Conservation (phyloP, 2,888 invertebrate genomes). For the Sepioteuthis lessoniana region DNA sequence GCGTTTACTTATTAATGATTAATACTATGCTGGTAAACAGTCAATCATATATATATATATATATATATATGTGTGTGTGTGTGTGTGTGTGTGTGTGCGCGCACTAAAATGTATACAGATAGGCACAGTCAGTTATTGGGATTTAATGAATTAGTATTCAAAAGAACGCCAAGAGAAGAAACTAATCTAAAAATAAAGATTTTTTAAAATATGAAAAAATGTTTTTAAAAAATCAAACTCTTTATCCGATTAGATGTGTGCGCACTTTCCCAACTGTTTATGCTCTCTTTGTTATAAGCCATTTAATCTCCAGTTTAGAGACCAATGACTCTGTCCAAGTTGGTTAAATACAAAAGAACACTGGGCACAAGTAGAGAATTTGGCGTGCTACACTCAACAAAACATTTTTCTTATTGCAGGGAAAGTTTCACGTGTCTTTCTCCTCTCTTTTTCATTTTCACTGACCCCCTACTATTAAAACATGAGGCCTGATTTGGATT, state of each 20-base stretch:
- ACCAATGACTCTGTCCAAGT: neutral
- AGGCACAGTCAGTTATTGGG: neutral
- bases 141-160: no score
- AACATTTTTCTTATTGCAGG: neutral
- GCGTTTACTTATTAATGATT: no score
- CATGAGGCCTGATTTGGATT: no score
- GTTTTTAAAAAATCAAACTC: neutral
- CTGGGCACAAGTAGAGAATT: neutral
- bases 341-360: neutral
- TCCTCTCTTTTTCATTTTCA: neutral
- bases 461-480: no score
- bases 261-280: neutral
- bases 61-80: neutral
- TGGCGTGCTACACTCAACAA: neutral
- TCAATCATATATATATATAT: neutral
- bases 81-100: neutral
- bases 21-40: no score
- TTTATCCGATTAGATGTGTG: neutral
- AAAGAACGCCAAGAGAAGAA: no score
- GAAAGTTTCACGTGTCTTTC: neutral
- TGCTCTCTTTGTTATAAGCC: neutral
- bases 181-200: no score
- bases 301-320: neutral
- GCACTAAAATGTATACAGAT: neutral
- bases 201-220: neutral